Percentiles rank a stretch among this genome's conserved stretches.
phyloP scores from a whole-genome alignment of 2,888 invertebrate species.

The Philopedon plagiatum region DNA sequence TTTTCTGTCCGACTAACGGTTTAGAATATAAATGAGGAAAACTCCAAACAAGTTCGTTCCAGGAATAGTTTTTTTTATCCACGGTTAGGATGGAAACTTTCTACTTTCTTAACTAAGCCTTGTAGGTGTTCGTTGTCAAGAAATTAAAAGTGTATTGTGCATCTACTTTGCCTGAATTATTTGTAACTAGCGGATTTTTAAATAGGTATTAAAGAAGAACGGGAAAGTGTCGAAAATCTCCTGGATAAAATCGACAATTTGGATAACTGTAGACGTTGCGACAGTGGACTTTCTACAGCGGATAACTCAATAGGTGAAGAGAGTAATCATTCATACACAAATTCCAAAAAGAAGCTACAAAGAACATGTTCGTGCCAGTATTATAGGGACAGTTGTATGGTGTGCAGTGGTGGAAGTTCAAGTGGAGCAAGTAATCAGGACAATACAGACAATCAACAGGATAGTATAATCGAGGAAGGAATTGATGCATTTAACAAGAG shows the following conservation, averaged over 20 bases:
- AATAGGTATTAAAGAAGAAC: conserved; percentile 69
- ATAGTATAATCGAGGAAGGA: conserved; percentile 67
- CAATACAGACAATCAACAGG: conserved; percentile 67
- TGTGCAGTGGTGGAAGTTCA: conserved; percentile 66
- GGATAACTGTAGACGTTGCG: conserved; percentile 72
- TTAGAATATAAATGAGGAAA: too few relatives aligned
- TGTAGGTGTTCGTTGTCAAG: too few relatives aligned
- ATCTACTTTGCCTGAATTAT: too few relatives aligned
- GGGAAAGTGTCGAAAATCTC: conserved; percentile 68
- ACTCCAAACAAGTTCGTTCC: too few relatives aligned
- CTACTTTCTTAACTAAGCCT: too few relatives aligned
- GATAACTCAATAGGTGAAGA: conserved; percentile 68
- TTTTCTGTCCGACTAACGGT: too few relatives aligned
- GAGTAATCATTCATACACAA: conserved; percentile 58
- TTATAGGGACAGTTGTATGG: conserved; percentile 65
- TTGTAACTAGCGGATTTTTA: too few relatives aligned
- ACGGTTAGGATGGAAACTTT: too few relatives aligned
- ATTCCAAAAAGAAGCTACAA: conserved; percentile 68
- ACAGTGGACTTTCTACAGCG: conserved; percentile 69
- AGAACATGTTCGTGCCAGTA: conserved; percentile 68
- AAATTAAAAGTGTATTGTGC: too few relatives aligned
- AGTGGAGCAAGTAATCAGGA: conserved; percentile 68
- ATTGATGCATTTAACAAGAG: conserved; percentile 67
- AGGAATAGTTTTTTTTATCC: too few relatives aligned
- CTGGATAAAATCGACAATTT: conserved; percentile 69